Base-by-base conservation (phyloP, 2,113 vertebrate species). In the Pungitius pungitius region DNA sequence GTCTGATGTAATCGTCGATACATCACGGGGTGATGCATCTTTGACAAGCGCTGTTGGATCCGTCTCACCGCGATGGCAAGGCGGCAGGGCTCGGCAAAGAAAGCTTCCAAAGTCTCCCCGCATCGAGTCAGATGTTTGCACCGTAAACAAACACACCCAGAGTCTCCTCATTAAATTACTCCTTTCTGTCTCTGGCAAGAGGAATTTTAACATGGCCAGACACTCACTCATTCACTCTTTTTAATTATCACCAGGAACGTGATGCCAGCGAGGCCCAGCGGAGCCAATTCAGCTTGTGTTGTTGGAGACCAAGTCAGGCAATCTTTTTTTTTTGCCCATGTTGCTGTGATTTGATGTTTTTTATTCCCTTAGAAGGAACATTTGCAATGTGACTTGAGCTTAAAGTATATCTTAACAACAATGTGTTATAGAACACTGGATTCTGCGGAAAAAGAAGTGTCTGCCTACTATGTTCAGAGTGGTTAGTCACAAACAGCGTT, bases 81-180 rank as follows among this genome's bases (percentile, higher is more conserved):
- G 26, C 66, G 69, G 63, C 73, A 69, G 33, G 69, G 55, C 55
- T 39, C 61, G 40, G 24, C 43, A 40, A 49, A 77, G 42, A 57
- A 42, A 42, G 47, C 26, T 83, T 57, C 77, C 51, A 75, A 73
- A 49, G 30, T 67, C 66, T 69, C 61, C 49, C 51, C 42, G 51
- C 47, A 69, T 73, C 40, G 72, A 51, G n/a, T 61, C 49, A 30
- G 27, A 73, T 15, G 26, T 45, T n/a, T 71, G 12, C 30, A 47
- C 12, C 52, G 10, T 51, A 52, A 64, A 61, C 30, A 60, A n/a
- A 60, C 40, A 22, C 47, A 26, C 14, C 45, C 15, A 13, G 8
- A 56, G 13, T 35, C 27, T 39, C 26, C 33, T 49, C 52, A 42
- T 43, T 52, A 61, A 42, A 47, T 42, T 30, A 30, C 22, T 6